Base-by-base conservation (phyloP, 2,797 vertebrate species). In the Sebastes matsubarae region DNA sequence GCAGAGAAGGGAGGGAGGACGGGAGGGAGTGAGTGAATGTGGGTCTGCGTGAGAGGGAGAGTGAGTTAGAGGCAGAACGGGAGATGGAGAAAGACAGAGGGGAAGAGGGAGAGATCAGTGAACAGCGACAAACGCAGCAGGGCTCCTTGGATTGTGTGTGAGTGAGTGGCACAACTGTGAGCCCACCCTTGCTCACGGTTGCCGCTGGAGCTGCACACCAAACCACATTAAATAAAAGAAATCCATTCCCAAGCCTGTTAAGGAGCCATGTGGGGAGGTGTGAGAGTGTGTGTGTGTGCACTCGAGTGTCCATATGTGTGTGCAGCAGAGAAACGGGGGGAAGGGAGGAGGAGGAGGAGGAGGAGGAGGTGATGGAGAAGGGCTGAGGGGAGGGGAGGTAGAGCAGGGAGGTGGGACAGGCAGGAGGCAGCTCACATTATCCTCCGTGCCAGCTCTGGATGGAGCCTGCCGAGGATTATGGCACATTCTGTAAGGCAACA, bases 401-500 rank as follows among this genome's bases (percentile, higher is more conserved):
- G 79, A 77, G 88, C 72, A 85, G 83, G 90, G 85, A 85, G 89
- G 87, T 86, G 83, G 82, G 87, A 87, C 81, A 84, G 83, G 87
- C 88, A 87, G 90, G 87, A 89, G 89, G 91, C 89, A 83, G 90
- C 89, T 88, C 91, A 90, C 86, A 90, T 92, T 92, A 92, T 93
- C 87, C 91, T 93, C 78, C 3, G 75, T 94, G 93, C 93, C 93
- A 94, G 88, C 93, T 94, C 96, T 92, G 94, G 95, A 95, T 94
- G 95, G 94, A 95, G 94, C 94, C 96, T 95, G 95, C 92, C 90
- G 94, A 94, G 96, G 95, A 96, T 96, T 97, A 96, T 91, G 94
- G 94, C 95, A 95, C 95, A 94, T 96, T 96, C 90, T 95, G 95
- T 87, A 93, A 90, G 88, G 95, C 94, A 95, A 97, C 96, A 97